These are phyloP conservation scores for Kuschelorhynchus macadamiae DNA, from an alignment of 2,888 invertebrate species.

Conservation along the genomic window DNA sequence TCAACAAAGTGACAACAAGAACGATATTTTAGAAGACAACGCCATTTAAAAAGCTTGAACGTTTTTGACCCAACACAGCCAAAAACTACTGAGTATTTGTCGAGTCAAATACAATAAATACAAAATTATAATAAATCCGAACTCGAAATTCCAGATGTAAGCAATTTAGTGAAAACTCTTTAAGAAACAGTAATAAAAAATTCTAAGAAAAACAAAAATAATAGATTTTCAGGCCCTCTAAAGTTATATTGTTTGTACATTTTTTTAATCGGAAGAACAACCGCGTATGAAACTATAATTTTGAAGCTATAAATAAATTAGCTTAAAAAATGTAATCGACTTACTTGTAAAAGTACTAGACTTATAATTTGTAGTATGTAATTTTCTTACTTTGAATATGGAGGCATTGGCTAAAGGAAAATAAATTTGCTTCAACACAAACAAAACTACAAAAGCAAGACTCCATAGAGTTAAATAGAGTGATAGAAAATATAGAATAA, in stretches of 20 bases:
- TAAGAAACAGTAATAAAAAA: background rate
- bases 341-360: background rate
- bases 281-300: conserved; percentile 19
- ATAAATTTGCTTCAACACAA: background rate
- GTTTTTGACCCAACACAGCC: too few relatives aligned
- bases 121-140: too few relatives aligned
- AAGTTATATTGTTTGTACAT: conserved; percentile 12
- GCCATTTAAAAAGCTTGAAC: too few relatives aligned
- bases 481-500: background rate
- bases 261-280: conserved; percentile 7
- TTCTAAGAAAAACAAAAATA: background rate
- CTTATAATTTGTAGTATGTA: background rate
- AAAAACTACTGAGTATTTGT: too few relatives aligned
- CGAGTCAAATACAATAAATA: too few relatives aligned
- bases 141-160: too few relatives aligned
- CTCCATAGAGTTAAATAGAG: background rate
- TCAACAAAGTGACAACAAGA: too few relatives aligned
- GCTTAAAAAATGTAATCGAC: background rate
- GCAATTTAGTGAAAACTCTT: too few relatives aligned
- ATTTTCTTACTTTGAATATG: background rate
- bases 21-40: too few relatives aligned
- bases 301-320: conserved; percentile 6
- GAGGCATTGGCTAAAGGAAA: background rate
- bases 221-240: background rate
- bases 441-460: background rate